These are phyloP conservation scores for Paracanthobrama guichenoti DNA, from an alignment of 2,113 vertebrate species.

Conservation along the genomic window DNA sequence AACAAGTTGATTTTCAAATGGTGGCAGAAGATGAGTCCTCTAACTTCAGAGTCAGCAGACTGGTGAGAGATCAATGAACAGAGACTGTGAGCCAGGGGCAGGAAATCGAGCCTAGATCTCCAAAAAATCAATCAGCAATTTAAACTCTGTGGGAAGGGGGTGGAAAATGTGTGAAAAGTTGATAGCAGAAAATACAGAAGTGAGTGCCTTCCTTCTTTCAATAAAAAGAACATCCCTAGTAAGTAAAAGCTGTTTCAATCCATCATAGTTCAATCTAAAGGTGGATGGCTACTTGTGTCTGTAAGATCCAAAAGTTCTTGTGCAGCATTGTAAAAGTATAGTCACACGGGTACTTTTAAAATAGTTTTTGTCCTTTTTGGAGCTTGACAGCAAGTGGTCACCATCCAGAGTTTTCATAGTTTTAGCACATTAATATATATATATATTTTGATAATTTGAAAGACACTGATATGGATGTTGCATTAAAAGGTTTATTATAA, in stretches of 20 bases:
- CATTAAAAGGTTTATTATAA: no score
- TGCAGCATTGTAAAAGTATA: background rate
- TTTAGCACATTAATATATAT: no score
- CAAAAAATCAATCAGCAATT: conserved; percentile 83
- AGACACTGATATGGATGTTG: no score
- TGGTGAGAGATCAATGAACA: conserved; percentile 76
- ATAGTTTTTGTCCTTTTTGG: no score
- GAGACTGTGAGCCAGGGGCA: conserved; percentile 72
- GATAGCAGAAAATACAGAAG: conserved; percentile 54
- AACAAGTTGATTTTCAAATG: conserved; percentile 81
- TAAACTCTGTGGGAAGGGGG: conserved; percentile 72
- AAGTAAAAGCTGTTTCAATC: background rate
- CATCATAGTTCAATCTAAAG: conserved; percentile 7
- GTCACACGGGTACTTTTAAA: no score
- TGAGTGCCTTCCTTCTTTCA: background rate
- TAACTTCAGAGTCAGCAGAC: conserved; percentile 79
- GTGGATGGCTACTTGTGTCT: background rate
- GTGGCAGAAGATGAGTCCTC: conserved; percentile 74
- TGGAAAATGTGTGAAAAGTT: conserved; percentile 49
- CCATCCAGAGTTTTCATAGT: no score
- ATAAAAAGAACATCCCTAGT: conserved; percentile 4
- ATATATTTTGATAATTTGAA: no score
- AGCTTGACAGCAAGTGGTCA: no score
- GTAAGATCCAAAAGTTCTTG: background rate
- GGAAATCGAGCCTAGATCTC: conserved; percentile 74